Evolutionary conservation across 2,888 invertebrate species (phyloP).

Genomic region (Blomia tropicalis): DNA sequence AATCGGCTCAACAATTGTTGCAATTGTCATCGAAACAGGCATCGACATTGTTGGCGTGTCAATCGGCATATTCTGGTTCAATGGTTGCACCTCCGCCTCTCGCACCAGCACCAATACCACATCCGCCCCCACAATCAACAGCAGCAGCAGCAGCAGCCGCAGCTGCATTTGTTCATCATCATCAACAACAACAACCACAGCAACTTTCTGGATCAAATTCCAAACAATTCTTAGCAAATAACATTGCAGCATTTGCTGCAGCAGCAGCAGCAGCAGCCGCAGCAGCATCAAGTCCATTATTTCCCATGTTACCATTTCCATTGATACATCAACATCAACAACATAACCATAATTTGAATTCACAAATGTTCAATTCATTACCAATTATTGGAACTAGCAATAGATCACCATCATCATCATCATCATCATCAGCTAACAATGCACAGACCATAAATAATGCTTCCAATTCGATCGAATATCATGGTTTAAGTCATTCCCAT

Average conservation of each 20-base stretch:
- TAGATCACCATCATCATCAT: background rate
- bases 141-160: background rate
- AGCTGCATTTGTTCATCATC: background rate
- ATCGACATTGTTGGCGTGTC: background rate
- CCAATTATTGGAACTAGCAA: background rate
- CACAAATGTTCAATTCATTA: background rate
- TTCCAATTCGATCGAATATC: too few relatives aligned
- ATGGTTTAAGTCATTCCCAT: too few relatives aligned
- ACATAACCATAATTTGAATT: background rate
- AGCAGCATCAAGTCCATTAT: slow-evolving; percentile 5
- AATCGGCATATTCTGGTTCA: too few relatives aligned
- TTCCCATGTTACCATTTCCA: slow-evolving; percentile 10
- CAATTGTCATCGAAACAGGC: background rate
- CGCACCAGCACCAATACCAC: background rate
- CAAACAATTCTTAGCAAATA: background rate
- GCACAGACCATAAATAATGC: too few relatives aligned
- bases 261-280: slow-evolving; percentile 7
- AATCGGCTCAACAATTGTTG: background rate
- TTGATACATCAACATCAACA: background rate
- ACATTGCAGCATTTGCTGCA: slow-evolving; percentile 12
- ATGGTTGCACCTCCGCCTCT: background rate
- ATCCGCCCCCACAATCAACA: background rate
- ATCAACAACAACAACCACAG: background rate
- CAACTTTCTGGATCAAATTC: background rate
- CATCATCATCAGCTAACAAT: too few relatives aligned